Conservation (phyloP, 2,113 vertebrate genomes). For the Phrynosoma blainvillii region DNA sequence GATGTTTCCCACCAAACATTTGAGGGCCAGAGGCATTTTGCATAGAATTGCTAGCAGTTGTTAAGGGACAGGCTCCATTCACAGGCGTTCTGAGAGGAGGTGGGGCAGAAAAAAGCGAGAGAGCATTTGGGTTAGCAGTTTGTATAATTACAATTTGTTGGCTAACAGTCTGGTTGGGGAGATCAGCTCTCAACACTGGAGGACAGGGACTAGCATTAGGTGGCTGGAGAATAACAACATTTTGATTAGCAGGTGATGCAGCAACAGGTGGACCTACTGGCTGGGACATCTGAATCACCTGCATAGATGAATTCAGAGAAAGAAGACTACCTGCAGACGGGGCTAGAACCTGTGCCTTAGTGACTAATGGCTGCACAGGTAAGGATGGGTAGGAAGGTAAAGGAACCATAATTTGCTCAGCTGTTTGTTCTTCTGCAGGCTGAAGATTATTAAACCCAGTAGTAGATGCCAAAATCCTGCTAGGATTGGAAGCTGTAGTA, state of each 20-base stretch:
- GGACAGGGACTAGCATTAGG: constrained; percentile 82
- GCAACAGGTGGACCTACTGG: constrained; percentile 79
- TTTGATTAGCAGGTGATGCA: constrained; percentile 85
- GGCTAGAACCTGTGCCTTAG: constrained; percentile 79
- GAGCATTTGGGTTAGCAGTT: constrained; percentile 87
- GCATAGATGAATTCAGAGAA: constrained; percentile 93
- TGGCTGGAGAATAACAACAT: constrained; percentile 95
- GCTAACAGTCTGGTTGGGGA: constrained; percentile 86
- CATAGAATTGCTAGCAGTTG: constrained; percentile 73
- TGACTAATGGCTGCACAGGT: constrained; percentile 81
- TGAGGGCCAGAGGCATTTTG: constrained; percentile 80
- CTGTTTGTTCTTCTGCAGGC: constrained; percentile 74
- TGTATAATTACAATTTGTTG: constrained; percentile 99
- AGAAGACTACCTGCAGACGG: constrained; percentile 81
- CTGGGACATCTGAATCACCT: constrained; percentile 93
- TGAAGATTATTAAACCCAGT: constrained; percentile 70
- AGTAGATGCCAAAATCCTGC: constrained; percentile 60
- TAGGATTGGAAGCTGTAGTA: constrained; percentile 52
- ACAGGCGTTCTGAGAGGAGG: constrained; percentile 76
- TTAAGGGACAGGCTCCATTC: constrained; percentile 73
- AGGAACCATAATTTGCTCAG: constrained; percentile 77
- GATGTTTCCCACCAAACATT: constrained; percentile 91
- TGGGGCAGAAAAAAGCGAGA: constrained; percentile 83
- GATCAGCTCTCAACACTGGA: constrained; percentile 85
- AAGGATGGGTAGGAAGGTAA: constrained; percentile 81